These are phyloP conservation scores for Hipparchia semele DNA, from an alignment of 2,888 invertebrate genomes.

Conservation along the genomic window DNA sequence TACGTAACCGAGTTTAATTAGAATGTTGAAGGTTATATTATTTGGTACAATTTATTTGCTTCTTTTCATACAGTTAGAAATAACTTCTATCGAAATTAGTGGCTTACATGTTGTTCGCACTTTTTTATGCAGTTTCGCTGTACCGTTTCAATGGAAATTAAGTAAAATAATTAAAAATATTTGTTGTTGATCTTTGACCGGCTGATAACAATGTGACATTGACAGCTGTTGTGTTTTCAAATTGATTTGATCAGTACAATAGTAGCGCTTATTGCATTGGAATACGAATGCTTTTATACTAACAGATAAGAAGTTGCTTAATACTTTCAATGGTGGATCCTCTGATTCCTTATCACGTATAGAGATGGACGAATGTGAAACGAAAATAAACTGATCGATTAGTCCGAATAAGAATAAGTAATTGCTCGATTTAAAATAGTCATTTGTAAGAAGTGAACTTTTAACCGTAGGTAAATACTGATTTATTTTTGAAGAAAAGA, in stretches of 20 bases:
- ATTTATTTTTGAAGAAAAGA: too few species aligned
- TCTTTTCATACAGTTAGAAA: neutral
- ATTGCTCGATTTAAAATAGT: too few species aligned
- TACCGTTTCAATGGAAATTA: neutral
- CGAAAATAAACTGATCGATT: too few species aligned
- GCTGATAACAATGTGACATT: neutral
- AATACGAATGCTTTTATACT: neutral
- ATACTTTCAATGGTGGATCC: neutral
- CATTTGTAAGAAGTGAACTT: too few species aligned
- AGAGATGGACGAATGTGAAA: too few species aligned
- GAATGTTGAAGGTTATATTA: slow-evolving; percentile 5
- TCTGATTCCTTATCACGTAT: too few species aligned
- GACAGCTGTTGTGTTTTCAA: neutral
- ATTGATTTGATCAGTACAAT: neutral
- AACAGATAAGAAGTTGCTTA: neutral
- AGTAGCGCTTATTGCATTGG: neutral
- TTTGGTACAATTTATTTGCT: neutral
- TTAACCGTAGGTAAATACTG: too few species aligned
- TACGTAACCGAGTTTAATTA: slow-evolving; percentile 24
- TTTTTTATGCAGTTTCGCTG: neutral
- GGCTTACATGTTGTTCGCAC: neutral
- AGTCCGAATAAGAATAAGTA: too few species aligned
- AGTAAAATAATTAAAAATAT: neutral
- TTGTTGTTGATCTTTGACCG: neutral
- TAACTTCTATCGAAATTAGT: neutral